Evolutionary conservation across 2,888 invertebrate species (phyloP).

Genomic region (Cataglyphis livida): DNA sequence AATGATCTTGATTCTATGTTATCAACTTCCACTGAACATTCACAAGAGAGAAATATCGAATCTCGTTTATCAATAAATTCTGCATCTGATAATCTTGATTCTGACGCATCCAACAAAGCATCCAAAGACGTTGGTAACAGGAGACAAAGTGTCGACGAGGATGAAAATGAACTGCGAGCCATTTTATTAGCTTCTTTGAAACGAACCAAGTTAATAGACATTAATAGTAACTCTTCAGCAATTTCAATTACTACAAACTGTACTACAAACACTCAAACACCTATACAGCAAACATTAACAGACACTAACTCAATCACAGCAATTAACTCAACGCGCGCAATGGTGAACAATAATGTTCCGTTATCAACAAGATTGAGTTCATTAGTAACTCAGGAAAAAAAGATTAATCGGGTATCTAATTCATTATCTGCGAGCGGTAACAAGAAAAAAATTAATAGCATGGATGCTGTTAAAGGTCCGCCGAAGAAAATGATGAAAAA

Average conservation of each 20-base stretch:
- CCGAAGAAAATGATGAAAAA: slow-evolving; percentile 77
- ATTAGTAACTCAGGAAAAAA: neutral
- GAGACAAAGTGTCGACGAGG: slow-evolving; percentile 82
- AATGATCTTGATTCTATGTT: neutral
- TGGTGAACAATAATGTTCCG: neutral
- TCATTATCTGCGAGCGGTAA: neutral
- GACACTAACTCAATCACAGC: neutral
- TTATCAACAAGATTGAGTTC: neutral
- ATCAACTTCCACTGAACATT: neutral
- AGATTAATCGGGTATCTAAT: neutral
- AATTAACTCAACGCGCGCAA: neutral
- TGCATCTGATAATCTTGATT: neutral
- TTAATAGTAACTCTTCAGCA: neutral
- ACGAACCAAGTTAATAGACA: slow-evolving; percentile 54
- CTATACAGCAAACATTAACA: neutral
- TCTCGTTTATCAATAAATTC: neutral
- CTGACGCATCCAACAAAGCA: neutral
- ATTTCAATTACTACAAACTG: neutral
- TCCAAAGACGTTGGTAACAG: slow-evolving; percentile 50
- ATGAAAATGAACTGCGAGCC: slow-evolving; percentile 81
- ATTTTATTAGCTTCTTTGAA: slow-evolving; percentile 82
- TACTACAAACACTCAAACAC: neutral
- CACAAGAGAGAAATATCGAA: neutral
- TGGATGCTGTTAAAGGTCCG: slow-evolving; percentile 57
- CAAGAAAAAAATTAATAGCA: neutral